Evolutionary conservation across 2,113 vertebrate species (phyloP).

Genomic region (Pongo pygmaeus): DNA sequence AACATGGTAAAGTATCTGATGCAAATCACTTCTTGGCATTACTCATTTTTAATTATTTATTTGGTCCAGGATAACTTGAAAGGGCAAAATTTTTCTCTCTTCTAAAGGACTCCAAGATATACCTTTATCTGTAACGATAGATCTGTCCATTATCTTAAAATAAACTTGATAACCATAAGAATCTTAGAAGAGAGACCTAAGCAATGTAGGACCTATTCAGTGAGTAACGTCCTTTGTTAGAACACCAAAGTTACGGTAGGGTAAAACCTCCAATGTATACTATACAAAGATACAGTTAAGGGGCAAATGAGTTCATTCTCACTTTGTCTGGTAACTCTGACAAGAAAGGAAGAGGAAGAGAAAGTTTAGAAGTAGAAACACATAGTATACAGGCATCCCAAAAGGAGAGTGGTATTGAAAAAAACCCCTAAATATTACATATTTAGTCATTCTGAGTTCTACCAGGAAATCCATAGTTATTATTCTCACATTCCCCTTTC

Average conservation of each 20-base stretch:
- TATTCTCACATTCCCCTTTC: neutral
- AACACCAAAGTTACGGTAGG: neutral
- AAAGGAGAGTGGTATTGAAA: neutral
- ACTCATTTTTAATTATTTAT: neutral
- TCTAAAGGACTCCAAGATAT: neutral
- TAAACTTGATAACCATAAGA: neutral
- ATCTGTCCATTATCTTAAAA: constrained; percentile 29
- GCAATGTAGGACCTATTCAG: neutral
- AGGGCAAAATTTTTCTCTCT: constrained; percentile 32
- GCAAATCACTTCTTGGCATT: neutral
- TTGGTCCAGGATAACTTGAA: neutral
- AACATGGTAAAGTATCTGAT: constrained; percentile 24
- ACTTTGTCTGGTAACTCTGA: neutral
- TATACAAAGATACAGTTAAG: neutral
- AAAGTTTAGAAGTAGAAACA: neutral
- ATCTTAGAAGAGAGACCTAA: neutral
- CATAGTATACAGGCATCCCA: neutral
- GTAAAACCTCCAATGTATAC: neutral
- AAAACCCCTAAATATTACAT: neutral
- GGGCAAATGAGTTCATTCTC: neutral
- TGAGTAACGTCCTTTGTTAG: constrained; percentile 23
- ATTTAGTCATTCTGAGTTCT: neutral
- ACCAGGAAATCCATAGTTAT: neutral
- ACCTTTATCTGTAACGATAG: constrained; percentile 36
- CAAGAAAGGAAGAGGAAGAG: neutral